phyloP scores from a whole-genome alignment of 2,888 invertebrate genomes.

The Ernsta delagoae region DNA sequence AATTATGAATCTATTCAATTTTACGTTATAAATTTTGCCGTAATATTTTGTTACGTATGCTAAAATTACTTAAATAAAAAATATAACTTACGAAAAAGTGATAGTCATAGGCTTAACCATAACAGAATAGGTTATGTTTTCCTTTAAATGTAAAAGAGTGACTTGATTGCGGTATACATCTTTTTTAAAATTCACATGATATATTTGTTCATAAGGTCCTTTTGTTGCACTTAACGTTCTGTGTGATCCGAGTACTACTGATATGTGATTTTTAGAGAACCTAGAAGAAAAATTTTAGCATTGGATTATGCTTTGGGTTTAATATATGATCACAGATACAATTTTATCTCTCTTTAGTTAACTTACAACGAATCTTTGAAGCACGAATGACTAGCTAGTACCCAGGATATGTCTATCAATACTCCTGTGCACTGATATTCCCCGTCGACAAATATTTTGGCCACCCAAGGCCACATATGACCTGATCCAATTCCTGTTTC shows the following conservation, averaged over 20 bases:
- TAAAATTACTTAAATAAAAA: not conserved
- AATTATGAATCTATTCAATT: not conserved
- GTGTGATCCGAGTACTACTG: conserved; percentile 88
- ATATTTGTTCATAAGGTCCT: conserved; percentile 89
- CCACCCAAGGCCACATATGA: conserved; percentile 89
- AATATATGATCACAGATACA: not conserved
- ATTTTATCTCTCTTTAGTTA: not conserved
- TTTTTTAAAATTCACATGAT: conserved; percentile 85
- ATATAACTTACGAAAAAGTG: conserved; percentile 76
- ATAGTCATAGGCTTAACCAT: conserved; percentile 87
- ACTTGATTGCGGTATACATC: conserved; percentile 85
- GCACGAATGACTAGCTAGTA: conserved; percentile 86
- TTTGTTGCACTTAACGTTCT: conserved; percentile 82
- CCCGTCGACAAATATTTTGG: conserved; percentile 89
- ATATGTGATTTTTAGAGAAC: conserved; percentile 82
- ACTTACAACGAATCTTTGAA: conserved; percentile 70
- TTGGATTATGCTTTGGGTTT: not conserved
- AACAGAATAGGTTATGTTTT: conserved; percentile 84
- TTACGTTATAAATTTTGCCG: too few relatives aligned
- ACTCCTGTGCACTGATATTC: conserved; percentile 88
- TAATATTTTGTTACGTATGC: too few relatives aligned
- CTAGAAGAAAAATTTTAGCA: conserved; percentile 63
- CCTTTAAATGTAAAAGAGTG: conserved; percentile 86
- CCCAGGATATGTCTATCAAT: conserved; percentile 87
- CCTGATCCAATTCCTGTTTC: conserved; percentile 46